Evolutionary conservation across 2,888 invertebrate species (phyloP).

Genomic region (Pelosia muscerda): DNA sequence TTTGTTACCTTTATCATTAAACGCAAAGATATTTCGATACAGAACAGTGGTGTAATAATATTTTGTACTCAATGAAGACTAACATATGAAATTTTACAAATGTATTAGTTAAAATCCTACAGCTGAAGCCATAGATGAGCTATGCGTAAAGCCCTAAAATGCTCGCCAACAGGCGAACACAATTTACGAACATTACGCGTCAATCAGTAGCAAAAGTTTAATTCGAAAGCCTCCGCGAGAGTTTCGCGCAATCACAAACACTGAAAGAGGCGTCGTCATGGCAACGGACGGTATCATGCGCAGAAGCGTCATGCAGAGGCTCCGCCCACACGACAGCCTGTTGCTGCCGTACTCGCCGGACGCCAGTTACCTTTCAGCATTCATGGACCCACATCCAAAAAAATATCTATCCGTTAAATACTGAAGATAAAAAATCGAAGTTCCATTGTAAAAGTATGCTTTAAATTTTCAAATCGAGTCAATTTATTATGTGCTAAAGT

Average conservation of each 20-base stretch:
- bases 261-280: slow-evolving; percentile 80
- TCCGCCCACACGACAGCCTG: slow-evolving; percentile 81
- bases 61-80: too few species aligned
- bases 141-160: slow-evolving; percentile 46
- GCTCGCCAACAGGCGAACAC: slow-evolving; percentile 46
- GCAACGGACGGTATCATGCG: slow-evolving; percentile 73
- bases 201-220: slow-evolving; percentile 72
- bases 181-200: slow-evolving; percentile 68
- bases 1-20: too few species aligned
- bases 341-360: slow-evolving; percentile 74
- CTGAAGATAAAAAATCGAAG: slow-evolving; percentile 38
- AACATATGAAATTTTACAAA: slow-evolving; percentile 20
- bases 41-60: neutral
- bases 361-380: slow-evolving; percentile 73
- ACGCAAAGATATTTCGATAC: too few species aligned
- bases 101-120: neutral
- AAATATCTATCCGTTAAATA: slow-evolving; percentile 51
- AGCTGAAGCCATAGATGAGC: slow-evolving; percentile 34
- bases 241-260: slow-evolving; percentile 78
- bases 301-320: slow-evolving; percentile 69
- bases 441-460: slow-evolving; percentile 37
- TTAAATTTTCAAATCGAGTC: slow-evolving; percentile 32
- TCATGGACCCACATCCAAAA: slow-evolving; percentile 65
- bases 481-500: slow-evolving; percentile 45
- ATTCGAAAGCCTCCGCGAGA: slow-evolving; percentile 61